Evolutionary conservation across 2,113 vertebrate species (phyloP).

Genomic region (Sapajus apella): DNA sequence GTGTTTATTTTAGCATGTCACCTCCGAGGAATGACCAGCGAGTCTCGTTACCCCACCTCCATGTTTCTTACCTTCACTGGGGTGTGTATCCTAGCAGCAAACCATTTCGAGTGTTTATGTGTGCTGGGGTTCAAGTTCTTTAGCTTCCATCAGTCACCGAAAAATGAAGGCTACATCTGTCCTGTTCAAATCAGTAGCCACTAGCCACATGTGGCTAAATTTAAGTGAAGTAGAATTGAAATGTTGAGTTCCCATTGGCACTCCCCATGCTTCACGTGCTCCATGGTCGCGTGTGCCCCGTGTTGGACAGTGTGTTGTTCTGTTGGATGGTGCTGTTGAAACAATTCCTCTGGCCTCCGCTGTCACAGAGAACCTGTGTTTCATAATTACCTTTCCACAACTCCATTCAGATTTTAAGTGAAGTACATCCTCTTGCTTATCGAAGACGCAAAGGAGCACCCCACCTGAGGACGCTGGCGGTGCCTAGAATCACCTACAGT

Average conservation of each 20-base stretch:
- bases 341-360: not conserved
- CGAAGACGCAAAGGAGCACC: not conserved
- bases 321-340: not conserved
- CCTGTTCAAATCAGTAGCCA: not conserved
- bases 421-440: not conserved
- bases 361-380: not conserved
- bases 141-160: not conserved
- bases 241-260: not conserved
- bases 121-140: not conserved
- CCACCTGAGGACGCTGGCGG: not conserved
- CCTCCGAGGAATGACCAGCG: not conserved
- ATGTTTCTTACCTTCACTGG: not conserved
- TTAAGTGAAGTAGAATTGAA: not conserved
- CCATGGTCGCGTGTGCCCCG: rapidly evolving
- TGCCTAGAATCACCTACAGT: rapidly evolving
- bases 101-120: not conserved
- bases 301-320: not conserved
- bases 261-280: not conserved
- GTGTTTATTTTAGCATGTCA: not conserved
- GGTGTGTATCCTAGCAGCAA: no score
- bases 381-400: not conserved
- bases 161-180: not conserved
- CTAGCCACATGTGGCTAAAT: not conserved
- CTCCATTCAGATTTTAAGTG: not conserved
- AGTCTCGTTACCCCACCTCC: not conserved